Evolutionary conservation across 2,888 invertebrate genomes (phyloP), one percentile per base, ranked within the genome.

Genomic region (Drosophila putrida): DNA sequence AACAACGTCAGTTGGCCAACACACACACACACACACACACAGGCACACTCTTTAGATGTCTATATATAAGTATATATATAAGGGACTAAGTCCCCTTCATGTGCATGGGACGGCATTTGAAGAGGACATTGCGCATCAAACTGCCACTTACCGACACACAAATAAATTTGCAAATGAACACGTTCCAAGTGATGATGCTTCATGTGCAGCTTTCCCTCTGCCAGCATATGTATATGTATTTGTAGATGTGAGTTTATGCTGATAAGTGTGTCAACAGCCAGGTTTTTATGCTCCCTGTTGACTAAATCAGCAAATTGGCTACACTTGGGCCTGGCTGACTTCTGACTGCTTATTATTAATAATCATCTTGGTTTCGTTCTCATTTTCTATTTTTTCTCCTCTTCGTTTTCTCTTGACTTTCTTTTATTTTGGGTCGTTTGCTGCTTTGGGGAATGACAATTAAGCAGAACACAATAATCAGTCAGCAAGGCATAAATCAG

Each of bases 151-250:
- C 71, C 85, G 85, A 77, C 84, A 82, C 86, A 84, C 82, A 88
- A 87, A 89, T 87, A 88, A 87, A 86, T 89, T 89, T 80, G 80
- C 88, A 88, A 89, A 88, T 82, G 84, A 88, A 88, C 90, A 90
- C 90, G 90, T 90, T 88, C 80, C 83, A 70, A 75, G 86, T 76
- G 71, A 58, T 71, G 57, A 71, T 75, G 75, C 72, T 75, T 69
- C 68, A 79, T 74, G 39, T 68, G 50, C 47, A 57, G 46, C 27
- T 46, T 28, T 27, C 27, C 1, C 27, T 15, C 38, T 35, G 33
- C 15, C 28, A 54, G 27, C 8, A 46, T 53, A 39, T 61, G 28
- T 43, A 10, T 63, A 11, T 53, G 44, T 31, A 20, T 51, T 36
- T 54, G 44, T 49, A 38, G 67, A 39, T 70, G 71, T 65, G 69